Evolutionary conservation across 2,113 vertebrate genomes (phyloP).

Genomic region (Fulmarus glacialis): DNA sequence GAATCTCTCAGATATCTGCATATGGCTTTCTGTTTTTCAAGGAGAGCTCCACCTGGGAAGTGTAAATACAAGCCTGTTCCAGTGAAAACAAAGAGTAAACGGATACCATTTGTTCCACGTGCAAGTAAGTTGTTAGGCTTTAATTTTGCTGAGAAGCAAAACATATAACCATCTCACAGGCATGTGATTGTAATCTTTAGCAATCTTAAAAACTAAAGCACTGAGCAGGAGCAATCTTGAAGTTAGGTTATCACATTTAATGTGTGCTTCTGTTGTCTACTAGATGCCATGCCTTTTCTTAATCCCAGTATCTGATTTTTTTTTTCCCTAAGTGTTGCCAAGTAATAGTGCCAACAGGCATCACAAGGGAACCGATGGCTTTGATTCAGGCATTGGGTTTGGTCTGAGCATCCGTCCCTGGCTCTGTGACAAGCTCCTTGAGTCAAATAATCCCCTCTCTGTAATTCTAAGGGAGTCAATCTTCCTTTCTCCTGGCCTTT

Average conservation of each 20-base stretch:
- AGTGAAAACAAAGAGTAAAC: conserved; percentile 82
- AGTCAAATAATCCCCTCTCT: not conserved
- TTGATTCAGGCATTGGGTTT: not conserved
- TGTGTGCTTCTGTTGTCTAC: not conserved
- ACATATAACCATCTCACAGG: not conserved
- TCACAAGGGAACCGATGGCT: not conserved
- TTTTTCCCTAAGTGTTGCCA: not conserved
- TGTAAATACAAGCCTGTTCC: conserved; percentile 79
- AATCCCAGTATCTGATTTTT: not conserved
- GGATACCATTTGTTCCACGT: conserved; percentile 74
- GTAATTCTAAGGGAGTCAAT: not conserved
- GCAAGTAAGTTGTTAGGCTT: conserved; percentile 76
- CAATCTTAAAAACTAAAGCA: not conserved
- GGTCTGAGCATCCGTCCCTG: not conserved
- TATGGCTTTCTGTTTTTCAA: conserved; percentile 55
- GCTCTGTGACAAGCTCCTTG: not conserved
- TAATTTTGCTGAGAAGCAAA: not conserved
- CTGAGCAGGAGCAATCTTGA: not conserved
- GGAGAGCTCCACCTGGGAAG: conserved; percentile 85
- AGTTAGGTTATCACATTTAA: not conserved
- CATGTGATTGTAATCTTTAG: not conserved
- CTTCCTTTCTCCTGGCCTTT: not conserved
- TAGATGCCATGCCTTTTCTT: not conserved
- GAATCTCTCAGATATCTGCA: not conserved
- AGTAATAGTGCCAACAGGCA: not conserved